Evolutionary conservation across 2,888 invertebrate species (phyloP).

Genomic region (Noctua janthina): DNA sequence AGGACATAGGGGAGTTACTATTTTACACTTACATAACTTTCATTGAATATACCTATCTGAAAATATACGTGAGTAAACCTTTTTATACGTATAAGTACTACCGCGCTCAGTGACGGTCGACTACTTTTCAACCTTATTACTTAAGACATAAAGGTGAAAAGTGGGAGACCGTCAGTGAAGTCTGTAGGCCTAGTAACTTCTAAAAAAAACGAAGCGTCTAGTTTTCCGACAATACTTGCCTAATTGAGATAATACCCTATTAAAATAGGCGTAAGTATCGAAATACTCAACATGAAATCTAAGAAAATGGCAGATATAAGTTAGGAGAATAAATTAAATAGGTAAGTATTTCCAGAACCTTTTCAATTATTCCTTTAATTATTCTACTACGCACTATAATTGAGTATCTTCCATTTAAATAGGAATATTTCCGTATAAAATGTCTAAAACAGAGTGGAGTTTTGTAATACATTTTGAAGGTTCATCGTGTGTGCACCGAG

Average conservation of each 20-base stretch:
- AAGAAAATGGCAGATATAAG: background rate
- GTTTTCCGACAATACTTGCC: background rate
- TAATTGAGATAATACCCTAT: background rate
- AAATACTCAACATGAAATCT: background rate
- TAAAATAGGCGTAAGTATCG: background rate
- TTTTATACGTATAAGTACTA: background rate
- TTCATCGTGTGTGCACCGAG: slow-evolving; percentile 75
- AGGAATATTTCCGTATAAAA: slow-evolving; percentile 29
- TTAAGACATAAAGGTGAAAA: no score
- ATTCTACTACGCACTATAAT: slow-evolving; percentile 27
- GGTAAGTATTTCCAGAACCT: background rate
- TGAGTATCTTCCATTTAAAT: background rate
- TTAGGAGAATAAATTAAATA: background rate
- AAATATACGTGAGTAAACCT: background rate
- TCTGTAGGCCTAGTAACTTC: background rate
- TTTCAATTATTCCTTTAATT: slow-evolving; percentile 3
- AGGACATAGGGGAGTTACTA: slow-evolving; percentile 55
- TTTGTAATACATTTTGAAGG: slow-evolving; percentile 71
- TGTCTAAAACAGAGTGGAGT: slow-evolving; percentile 29
- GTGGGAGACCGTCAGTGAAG: no score
- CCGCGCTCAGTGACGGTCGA: no score
- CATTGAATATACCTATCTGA: slow-evolving; percentile 7
- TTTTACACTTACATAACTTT: slow-evolving; percentile 49
- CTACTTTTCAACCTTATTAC: no score
- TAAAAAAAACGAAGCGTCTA: background rate